phyloP scores from a whole-genome alignment of 1,140 invertebrate genomes.

The Procambarus virginalis region DNA sequence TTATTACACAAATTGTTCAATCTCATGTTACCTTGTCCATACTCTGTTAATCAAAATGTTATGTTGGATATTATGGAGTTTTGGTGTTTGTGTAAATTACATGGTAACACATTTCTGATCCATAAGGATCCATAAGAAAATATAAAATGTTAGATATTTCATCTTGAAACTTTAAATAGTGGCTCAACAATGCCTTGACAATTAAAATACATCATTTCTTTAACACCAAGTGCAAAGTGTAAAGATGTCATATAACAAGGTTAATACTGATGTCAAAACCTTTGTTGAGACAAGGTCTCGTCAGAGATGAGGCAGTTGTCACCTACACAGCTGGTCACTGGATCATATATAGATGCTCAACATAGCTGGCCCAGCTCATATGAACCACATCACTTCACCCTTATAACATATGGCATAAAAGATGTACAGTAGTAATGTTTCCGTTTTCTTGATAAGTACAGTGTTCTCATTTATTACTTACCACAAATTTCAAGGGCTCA shows the following conservation, averaged over 20 bases:
- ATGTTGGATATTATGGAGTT: slow-evolving; percentile 15
- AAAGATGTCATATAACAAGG: not conserved
- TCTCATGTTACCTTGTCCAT: slow-evolving; percentile 11
- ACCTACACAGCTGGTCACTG: too few species aligned
- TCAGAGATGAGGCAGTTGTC: too few species aligned
- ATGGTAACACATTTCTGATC: slow-evolving; percentile 1
- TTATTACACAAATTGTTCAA: not conserved
- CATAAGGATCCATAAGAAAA: not conserved
- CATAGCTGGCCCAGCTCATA: too few species aligned
- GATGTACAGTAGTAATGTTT: too few species aligned
- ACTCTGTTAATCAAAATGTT: slow-evolving; percentile 38
- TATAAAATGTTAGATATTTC: not conserved
- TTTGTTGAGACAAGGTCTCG: not conserved
- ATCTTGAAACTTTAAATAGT: not conserved
- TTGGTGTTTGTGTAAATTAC: not conserved
- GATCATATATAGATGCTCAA: not conserved
- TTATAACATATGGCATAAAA: too few species aligned
- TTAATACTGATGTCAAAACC: not conserved
- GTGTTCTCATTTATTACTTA: too few species aligned
- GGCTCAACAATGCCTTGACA: not conserved
- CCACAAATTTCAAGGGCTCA: too few species aligned
- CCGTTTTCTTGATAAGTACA: too few species aligned
- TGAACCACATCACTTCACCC: too few species aligned
- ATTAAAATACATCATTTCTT: not conserved
- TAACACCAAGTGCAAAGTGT: not conserved